Evolutionary conservation across 2,797 vertebrate species (phyloP), one percentile per base, ranked within the genome.

Genomic region (Rallus crepitans): DNA sequence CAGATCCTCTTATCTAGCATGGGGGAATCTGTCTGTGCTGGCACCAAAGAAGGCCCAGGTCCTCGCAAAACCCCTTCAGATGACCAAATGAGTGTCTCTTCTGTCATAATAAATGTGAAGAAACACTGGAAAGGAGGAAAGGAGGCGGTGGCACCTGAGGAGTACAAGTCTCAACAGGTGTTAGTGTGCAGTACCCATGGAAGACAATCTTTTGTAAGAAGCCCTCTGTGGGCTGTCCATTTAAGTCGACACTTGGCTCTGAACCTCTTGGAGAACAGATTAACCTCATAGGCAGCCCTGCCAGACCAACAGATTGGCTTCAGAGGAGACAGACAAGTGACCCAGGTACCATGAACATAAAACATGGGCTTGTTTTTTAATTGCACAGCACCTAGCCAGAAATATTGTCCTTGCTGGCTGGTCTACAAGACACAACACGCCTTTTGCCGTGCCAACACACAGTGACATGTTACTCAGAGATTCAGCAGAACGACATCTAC

Each of bases 261-360:
- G 65, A 78, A 42, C 63, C 37, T 82, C 55, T 59, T n/a, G 14
- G 57, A 47, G 55, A 79, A 65, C 48, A 78, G 55, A 42, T 76
- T 63, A 76, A 76, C 52, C 37, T 69, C 3, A 0, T 70, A 59
- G 59, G 59, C 45, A 76, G 91, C 63, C 20, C 55, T 91, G 91
- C 96, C 96, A 96, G 72, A 19, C 55, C 0, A 3, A 79, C 95
- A 96, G 95, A 93, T 89, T 27, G 64, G 57, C 77, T 53, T 30
- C 39, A 91, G 86, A 73, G 89, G 65, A 96, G 89, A 73, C 88
- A 96, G 94, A 94, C 79, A 91, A 71, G 73, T 12, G 13, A 75
- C 89, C 55, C 80, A 88, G 91, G 93, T 25, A 96, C 8, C 47
- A 55, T 0, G 7, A 87, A 79, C 76, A 90, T 50, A 65, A 90